A percentile compares a stretch with the other conserved stretches of the same genome.
Conservation (phyloP, 1,140 invertebrate species). For the Ditylenchus dipsaci region DNA sequence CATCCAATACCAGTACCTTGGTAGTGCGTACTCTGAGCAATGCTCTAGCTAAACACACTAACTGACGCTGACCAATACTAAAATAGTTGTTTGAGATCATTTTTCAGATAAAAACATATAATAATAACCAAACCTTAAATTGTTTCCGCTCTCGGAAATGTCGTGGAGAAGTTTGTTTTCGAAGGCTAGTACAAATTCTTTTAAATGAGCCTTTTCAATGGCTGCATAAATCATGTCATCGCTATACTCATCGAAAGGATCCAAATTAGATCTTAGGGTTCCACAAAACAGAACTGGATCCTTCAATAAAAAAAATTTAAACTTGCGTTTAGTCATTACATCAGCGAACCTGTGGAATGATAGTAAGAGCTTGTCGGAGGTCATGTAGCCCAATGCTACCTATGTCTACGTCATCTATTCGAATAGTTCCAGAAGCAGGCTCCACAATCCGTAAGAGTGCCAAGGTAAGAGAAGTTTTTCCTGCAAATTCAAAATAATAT, state of each 20-base stretch:
- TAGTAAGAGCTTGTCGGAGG: slow-evolving; percentile 71
- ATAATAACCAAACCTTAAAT: slow-evolving; percentile 60
- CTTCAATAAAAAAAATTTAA: slow-evolving; percentile 29
- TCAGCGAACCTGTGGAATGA: slow-evolving; percentile 67
- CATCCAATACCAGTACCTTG: slow-evolving; percentile 74
- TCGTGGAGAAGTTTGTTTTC: slow-evolving; percentile 52
- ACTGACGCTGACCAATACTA: slow-evolving; percentile 69
- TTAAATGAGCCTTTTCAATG: slow-evolving; percentile 69
- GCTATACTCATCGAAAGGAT: slow-evolving; percentile 72
- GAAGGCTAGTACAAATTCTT: slow-evolving; percentile 56
- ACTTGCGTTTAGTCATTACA: neutral
- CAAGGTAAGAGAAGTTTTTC: slow-evolving; percentile 64
- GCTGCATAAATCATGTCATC: slow-evolving; percentile 71
- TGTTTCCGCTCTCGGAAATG: slow-evolving; percentile 60
- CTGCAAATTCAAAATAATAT: slow-evolving; percentile 31
- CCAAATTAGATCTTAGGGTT: slow-evolving; percentile 73
- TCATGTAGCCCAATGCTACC: slow-evolving; percentile 68
- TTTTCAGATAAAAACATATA: no score
- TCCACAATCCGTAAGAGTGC: slow-evolving; percentile 65
- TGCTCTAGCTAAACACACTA: slow-evolving; percentile 71
- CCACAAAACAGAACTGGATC: slow-evolving; percentile 79
- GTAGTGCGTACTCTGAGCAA: slow-evolving; percentile 58
- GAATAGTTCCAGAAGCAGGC: slow-evolving; percentile 61
- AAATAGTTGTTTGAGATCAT: slow-evolving; percentile 8
- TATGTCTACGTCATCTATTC: slow-evolving; percentile 70